Evolutionary conservation across 2,888 invertebrate genomes (phyloP).

Genomic region (Caenorhabditis sp.): DNA sequence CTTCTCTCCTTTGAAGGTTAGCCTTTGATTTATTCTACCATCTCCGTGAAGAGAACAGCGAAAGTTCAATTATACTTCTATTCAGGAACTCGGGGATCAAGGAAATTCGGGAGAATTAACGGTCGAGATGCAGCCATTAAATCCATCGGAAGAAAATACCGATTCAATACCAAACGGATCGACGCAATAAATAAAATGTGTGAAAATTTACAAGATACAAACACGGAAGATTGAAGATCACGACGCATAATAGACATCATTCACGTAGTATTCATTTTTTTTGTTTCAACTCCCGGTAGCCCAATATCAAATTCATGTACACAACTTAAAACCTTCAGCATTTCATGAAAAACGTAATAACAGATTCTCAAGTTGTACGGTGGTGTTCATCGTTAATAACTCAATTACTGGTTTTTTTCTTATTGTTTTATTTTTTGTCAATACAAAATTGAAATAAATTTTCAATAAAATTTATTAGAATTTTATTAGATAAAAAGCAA

Average conservation of each 20-base stretch:
- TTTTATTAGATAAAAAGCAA: too few species aligned
- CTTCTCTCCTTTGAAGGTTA: slow-evolving; percentile 67
- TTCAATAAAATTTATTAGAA: neutral
- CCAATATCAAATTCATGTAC: slow-evolving; percentile 50
- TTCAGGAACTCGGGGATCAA: slow-evolving; percentile 52
- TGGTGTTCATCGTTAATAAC: slow-evolving; percentile 30
- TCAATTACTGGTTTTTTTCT: slow-evolving; percentile 30
- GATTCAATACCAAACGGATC: slow-evolving; percentile 48
- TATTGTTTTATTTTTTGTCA: slow-evolving; percentile 1
- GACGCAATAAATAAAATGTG: slow-evolving; percentile 8
- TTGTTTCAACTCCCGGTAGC: slow-evolving; percentile 45
- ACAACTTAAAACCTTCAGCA: slow-evolving; percentile 26
- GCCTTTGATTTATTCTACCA: neutral
- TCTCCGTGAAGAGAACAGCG: neutral
- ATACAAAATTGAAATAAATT: slow-evolving; percentile 8
- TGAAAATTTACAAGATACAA: slow-evolving; percentile 6
- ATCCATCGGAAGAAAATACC: slow-evolving; percentile 48
- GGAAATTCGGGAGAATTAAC: slow-evolving; percentile 26
- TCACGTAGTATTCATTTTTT: slow-evolving; percentile 18
- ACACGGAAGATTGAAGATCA: slow-evolving; percentile 8
- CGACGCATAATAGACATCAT: slow-evolving; percentile 10
- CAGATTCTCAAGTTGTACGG: slow-evolving; percentile 57
- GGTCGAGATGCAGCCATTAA: slow-evolving; percentile 60
- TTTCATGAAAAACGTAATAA: slow-evolving; percentile 47
- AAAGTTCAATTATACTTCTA: neutral